Evolutionary conservation across 2,888 invertebrate species (phyloP), one percentile per base, ranked within the genome.

Genomic region (Napeogenes inachia): DNA sequence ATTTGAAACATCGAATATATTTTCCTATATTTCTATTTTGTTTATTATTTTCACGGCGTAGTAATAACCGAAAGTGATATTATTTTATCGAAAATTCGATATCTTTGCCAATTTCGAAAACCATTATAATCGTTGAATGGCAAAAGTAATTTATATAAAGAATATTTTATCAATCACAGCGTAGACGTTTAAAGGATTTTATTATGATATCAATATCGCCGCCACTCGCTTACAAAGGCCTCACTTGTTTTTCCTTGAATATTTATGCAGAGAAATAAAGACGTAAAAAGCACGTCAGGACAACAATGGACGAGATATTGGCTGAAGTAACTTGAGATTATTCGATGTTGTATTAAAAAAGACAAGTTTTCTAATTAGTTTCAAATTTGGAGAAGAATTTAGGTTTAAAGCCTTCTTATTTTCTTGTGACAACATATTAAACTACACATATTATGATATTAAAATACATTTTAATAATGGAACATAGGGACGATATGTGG

Each of bases 161-260:
- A 74, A 80, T 78, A 79, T 78, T 79, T 77, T 75, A 80, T 76
- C 75, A 81, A 79, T 78, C 75, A 75, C 77, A 80, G 73, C 74
- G 70, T 70, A 73, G 74, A 73, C 75, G 74, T 78, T 82, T 79
- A 79, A 70, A 64, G 71, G 76, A 75, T 80, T 81, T 77, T 74
- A 81, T 81, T 79, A 81, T 77, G 77, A 81, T 77, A 78, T 80
- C 84, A 83, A 84, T 81, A 81, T 78, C 65, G 68, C 12, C 42
- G 42, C 42, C 42, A 72, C 70, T 73, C 66, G 65, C 71, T 78
- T 74, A 79, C 78, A 83, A 80, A 82, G 78, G 71, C 74, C 75
- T 42, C 42, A 42, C 42, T 42, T 8, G 73, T 75, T 80, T 80
- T 79, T 78, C 73, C 73, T 78, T 82, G 75, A 82, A 83, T 82